Evolutionary conservation across 1,140 invertebrate genomes (phyloP).

Genomic region (Pseudoatta argentina): DNA sequence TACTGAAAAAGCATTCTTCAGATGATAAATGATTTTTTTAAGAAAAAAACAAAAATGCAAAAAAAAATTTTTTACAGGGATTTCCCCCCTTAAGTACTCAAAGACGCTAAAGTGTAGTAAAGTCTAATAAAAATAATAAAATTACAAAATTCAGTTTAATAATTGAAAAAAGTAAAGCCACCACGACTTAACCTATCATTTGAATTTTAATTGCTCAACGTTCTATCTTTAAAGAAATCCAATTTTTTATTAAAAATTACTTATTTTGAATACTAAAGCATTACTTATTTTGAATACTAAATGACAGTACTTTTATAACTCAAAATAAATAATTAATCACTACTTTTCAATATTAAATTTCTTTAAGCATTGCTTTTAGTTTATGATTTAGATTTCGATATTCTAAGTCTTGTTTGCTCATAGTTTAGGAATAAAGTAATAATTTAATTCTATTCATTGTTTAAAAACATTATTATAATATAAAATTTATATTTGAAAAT

Average conservation of each 20-base stretch:
- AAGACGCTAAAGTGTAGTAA: not conserved
- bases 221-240: not conserved
- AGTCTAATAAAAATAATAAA: not conserved
- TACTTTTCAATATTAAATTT: too few species aligned
- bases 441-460: not conserved
- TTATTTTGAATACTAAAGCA: too few species aligned
- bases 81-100: too few species aligned
- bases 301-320: too few species aligned
- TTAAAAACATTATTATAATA: not conserved
- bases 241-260: too few species aligned
- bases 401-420: not conserved
- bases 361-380: not conserved
- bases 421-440: not conserved
- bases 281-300: too few species aligned
- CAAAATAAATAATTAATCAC: too few species aligned
- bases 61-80: too few species aligned
- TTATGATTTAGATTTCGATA: not conserved
- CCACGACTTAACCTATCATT: not conserved
- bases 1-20: too few species aligned
- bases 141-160: not conserved
- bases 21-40: too few species aligned
- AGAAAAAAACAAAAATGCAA: too few species aligned
- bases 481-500: not conserved
- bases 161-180: not conserved
- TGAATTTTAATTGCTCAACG: constrained; percentile 4